Evolutionary conservation across 2,888 invertebrate species (phyloP), one percentile per base, ranked within the genome.

Genomic region (Coelogynopora nodosa): DNA sequence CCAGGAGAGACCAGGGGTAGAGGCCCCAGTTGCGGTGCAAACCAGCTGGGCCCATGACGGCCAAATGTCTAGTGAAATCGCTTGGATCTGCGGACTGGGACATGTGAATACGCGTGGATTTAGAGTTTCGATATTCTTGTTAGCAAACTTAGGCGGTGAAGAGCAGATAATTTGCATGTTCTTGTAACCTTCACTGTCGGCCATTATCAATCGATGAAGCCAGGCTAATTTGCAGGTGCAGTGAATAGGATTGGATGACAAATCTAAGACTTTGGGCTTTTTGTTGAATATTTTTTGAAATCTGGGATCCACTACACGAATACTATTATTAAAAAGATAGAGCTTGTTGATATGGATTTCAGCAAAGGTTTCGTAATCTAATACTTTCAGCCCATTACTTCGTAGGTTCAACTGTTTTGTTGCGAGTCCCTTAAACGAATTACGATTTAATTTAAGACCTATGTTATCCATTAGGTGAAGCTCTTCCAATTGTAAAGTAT

Each of bases 181-280:
- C 18, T 49, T 67, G 31, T 30, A 84, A 10, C 67, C 67, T 31
- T 49, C 27, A 84, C 31, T 84, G 23, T 84, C 84, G 27, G 31
- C 27, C 26, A 10, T 67, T n/a, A 85, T 26, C 5, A 67, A n/a
- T 82, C 85, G 49, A 2, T 18, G 67, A n/a, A 85, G 80, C 85
- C 85, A 85, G 28, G 28, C 67, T 23, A 85, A n/a, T 10, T 85
- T 67, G 23, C 85, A 85, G 1, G 28, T 67, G 29, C 85, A 85
- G 84, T 81, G 85, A 27, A 85, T 67, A 26, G 85, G 85, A 85
- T 85, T 85, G 0, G 23, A 67, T 1, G 85, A 67, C 2, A 85
- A 10, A 67, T 85, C 85, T 26, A 84, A 31, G 0, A 84, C 27
- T 10, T 84, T 27, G 18, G 31, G 31, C 18, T 31, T 27, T 26